Evolutionary conservation across 2,113 vertebrate genomes (phyloP).

Genomic region (Leptosomus discolor): DNA sequence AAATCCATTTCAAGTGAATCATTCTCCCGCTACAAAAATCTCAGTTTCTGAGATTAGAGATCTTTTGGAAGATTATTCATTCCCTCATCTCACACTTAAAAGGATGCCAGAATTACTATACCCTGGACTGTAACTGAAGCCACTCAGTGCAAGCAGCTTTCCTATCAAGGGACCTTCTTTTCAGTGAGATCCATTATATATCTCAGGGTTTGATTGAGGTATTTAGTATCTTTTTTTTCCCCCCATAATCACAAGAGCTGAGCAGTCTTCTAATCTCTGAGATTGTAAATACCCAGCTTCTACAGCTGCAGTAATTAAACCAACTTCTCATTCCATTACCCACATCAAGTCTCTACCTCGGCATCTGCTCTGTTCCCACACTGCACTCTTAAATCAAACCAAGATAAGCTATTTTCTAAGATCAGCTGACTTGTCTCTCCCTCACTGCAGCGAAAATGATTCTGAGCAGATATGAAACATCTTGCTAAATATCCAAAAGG

Average conservation of each 20-base stretch:
- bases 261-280: not conserved
- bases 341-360: not conserved
- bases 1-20: not conserved
- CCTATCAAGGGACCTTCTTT: not conserved
- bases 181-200: not conserved
- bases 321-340: conserved; percentile 5
- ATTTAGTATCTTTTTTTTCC: not conserved
- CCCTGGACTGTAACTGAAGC: not conserved
- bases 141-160: not conserved
- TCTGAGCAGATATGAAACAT: not conserved
- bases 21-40: not conserved
- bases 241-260: not conserved
- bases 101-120: not conserved
- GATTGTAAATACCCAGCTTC: not conserved
- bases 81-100: not conserved
- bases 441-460: not conserved
- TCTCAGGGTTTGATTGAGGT: not conserved
- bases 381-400: not conserved
- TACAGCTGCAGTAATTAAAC: conserved; percentile 51
- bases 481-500: conserved; percentile 7
- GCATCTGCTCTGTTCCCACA: conserved; percentile 35
- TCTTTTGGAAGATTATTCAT: not conserved
- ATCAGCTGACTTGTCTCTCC: conserved; percentile 24
- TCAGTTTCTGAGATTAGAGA: not conserved
- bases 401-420: conserved; percentile 31